Evolutionary conservation across 2,113 vertebrate genomes (phyloP), one percentile per base, ranked within the genome.

Genomic region (Anas platyrhynchos): DNA sequence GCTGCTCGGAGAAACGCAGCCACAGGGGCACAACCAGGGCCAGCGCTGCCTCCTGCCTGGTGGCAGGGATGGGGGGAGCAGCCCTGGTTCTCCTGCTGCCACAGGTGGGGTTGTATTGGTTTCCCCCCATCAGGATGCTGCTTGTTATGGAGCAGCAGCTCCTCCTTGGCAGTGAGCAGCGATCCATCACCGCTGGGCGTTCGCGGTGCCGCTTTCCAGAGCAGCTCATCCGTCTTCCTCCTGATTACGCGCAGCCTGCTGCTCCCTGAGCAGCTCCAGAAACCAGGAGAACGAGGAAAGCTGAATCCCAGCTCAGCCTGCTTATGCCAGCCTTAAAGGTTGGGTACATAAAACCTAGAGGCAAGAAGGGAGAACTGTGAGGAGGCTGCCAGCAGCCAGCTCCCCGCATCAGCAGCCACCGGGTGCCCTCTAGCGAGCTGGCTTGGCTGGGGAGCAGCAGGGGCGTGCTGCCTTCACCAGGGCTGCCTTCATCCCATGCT

Each of bases 381-480:
- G 31, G 58, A 7, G 32, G 5, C 63, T 25, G 32, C 55, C 72
- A 25, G 50, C 34, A 38, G 4, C 65, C 66, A 0, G 18, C 72
- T 62, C 52, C 1, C 0, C 0, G 25, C 73, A 21, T 2, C 29
- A 38, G 6, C 10, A 11, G 80, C 65, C 2, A 1, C 31, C 2
- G 66, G 72, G 62, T 91, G 73, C 80, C 81, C 86, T 76, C 89
- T 94, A 92, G 61, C 52, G 84, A 94, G 52, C 20, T 3, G 29
- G 50, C 66, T 11, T 11, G 20, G 4, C 62, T 3, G 1, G 21
- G 74, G 44, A 50, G 34, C 68, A 43, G 34, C 3, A 23, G 59
- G 16, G 21, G 14, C 52, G 8, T 1, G 22, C 27, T 7, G 46
- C 55, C 62, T 58, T 11, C 50, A 2, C 50, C 34, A 9, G 13